phyloP scores from a whole-genome alignment of 2,797 vertebrate genomes.

The Hylomyscus alleni region DNA sequence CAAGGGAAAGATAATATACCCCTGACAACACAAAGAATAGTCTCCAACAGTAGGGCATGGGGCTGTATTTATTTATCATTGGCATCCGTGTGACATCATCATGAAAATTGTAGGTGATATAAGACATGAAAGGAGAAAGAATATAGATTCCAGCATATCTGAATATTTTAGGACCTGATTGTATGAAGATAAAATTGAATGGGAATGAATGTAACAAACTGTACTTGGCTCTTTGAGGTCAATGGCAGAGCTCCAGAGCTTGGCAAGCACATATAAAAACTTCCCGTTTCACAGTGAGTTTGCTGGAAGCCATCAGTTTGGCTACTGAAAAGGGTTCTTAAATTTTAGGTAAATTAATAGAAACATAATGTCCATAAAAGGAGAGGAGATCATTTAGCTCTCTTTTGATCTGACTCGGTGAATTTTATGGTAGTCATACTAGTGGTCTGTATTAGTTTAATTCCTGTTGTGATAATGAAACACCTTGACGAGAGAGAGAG shows the following conservation, averaged over 20 bases:
- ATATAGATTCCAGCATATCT: slow-evolving; percentile 21
- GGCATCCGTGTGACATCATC: slow-evolving; percentile 25
- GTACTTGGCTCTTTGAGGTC: slow-evolving; percentile 17
- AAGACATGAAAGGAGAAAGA: slow-evolving; percentile 56
- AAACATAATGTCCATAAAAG: slow-evolving; percentile 56
- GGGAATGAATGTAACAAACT: slow-evolving; percentile 14
- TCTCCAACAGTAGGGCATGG: background rate
- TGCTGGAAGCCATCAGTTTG: slow-evolving; percentile 35
- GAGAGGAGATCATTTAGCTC: slow-evolving; percentile 17
- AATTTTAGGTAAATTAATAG: slow-evolving; percentile 45
- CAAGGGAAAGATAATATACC: slow-evolving; percentile 17
- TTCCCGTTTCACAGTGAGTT: slow-evolving; percentile 45
- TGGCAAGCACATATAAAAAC: slow-evolving; percentile 1
- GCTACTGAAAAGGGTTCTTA: slow-evolving; percentile 46
- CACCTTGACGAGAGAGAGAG: background rate
- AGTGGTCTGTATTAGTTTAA: background rate
- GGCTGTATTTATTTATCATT: slow-evolving; percentile 21
- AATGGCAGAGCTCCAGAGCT: slow-evolving; percentile 39
- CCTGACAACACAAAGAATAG: background rate
- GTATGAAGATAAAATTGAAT: slow-evolving; percentile 52
- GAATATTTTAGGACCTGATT: slow-evolving; percentile 50
- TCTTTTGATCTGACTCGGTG: slow-evolving; percentile 40
- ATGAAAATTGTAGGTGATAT: slow-evolving; percentile 44
- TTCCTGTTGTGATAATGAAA: background rate
- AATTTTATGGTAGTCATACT: background rate